phyloP scores from a whole-genome alignment of 2,797 vertebrate genomes.

The Lagocephalus sceleratus region DNA sequence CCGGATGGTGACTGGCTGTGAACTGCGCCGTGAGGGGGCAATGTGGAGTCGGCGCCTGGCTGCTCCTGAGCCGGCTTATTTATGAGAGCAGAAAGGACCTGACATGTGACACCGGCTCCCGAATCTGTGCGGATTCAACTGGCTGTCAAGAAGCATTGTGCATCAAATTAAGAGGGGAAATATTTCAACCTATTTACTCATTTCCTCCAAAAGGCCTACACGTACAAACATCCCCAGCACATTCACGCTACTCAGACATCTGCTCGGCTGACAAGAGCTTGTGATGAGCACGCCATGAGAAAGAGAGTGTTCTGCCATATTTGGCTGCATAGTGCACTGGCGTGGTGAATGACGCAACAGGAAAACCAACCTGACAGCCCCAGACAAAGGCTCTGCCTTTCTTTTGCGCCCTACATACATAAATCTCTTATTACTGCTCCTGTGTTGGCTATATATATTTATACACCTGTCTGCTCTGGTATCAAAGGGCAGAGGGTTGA shows the following conservation, averaged over 20 bases:
- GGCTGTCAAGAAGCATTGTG: constrained; percentile 76
- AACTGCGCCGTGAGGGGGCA: no score
- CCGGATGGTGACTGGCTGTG: background rate
- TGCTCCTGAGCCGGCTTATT: constrained; percentile 42
- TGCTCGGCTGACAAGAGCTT: constrained; percentile 67
- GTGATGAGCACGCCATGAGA: constrained; percentile 41
- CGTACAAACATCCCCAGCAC: constrained; percentile 20
- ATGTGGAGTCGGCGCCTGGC: constrained; percentile 32
- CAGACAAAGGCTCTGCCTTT: constrained; percentile 59
- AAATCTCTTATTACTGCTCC: constrained; percentile 69
- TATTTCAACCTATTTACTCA: constrained; percentile 71
- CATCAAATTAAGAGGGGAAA: constrained; percentile 76
- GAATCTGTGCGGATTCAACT: constrained; percentile 48
- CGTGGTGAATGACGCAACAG: constrained; percentile 73
- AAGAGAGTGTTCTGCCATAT: constrained; percentile 62
- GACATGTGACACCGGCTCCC: constrained; percentile 53
- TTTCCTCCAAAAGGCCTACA: constrained; percentile 38
- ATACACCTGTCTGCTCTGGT: constrained; percentile 72
- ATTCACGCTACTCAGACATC: constrained; percentile 52
- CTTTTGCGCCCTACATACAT: constrained; percentile 76
- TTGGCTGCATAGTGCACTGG: constrained; percentile 53
- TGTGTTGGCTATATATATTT: constrained; percentile 68
- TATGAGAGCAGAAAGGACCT: constrained; percentile 45
- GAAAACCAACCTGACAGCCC: constrained; percentile 75
- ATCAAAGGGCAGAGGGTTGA: constrained; percentile 56